Evolutionary conservation across 2,113 vertebrate genomes (phyloP).

Genomic region (Agapornis roseicollis): DNA sequence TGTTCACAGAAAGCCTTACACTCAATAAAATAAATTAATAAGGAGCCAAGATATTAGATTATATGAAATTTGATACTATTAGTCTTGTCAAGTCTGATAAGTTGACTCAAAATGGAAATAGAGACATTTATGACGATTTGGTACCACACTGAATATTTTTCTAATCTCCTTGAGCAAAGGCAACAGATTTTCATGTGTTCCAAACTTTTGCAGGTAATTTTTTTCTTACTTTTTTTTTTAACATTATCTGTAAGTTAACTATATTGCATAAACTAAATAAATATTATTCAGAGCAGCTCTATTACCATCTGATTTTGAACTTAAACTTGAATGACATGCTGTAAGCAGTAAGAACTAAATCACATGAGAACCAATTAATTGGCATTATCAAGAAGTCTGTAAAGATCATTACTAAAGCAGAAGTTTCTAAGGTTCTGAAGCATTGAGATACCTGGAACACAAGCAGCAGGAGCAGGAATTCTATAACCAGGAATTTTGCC

Average conservation of each 20-base stretch:
- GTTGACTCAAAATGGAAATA: background rate
- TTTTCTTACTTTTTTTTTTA: background rate
- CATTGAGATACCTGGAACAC: background rate
- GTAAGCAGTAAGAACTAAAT: background rate
- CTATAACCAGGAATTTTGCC: constrained; percentile 52
- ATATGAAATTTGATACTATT: background rate
- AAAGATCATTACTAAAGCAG: constrained; percentile 40
- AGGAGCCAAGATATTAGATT: background rate
- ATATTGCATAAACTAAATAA: background rate
- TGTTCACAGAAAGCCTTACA: background rate
- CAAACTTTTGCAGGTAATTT: background rate
- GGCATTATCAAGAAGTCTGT: constrained; percentile 24
- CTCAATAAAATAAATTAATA: background rate
- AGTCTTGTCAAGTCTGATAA: background rate
- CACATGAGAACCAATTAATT: constrained; percentile 30
- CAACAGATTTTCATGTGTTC: background rate
- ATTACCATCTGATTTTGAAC: constrained; percentile 20
- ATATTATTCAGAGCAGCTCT: background rate
- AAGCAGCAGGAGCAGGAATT: constrained; percentile 39
- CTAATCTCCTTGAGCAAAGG: background rate
- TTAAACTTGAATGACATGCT: background rate
- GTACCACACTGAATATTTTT: background rate
- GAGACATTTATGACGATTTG: background rate
- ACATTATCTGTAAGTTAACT: background rate
- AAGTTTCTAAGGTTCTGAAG: background rate